Conservation (phyloP, 2,888 invertebrate genomes). For the Abrostola tripartita region DNA sequence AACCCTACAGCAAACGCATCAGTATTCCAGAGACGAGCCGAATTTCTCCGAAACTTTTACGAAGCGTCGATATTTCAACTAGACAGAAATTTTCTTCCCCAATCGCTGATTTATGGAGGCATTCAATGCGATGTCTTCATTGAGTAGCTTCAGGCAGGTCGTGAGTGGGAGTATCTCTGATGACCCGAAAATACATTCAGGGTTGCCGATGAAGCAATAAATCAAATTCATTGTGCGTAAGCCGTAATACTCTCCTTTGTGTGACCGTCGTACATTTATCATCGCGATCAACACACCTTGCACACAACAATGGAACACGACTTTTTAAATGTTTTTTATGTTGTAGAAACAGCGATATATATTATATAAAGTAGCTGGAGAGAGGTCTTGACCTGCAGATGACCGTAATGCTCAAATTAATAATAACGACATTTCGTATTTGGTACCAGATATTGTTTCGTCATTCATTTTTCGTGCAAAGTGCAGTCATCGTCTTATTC, state of each 20-base stretch:
- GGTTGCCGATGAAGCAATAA: slow-evolving; percentile 81
- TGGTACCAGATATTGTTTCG: too few relatives aligned
- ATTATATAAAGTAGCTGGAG: background rate
- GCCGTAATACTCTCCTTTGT: slow-evolving; percentile 75
- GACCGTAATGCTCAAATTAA: too few relatives aligned
- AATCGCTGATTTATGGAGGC: slow-evolving; percentile 78
- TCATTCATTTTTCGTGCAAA: too few relatives aligned
- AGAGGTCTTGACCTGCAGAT: background rate
- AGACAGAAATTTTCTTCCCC: slow-evolving; percentile 65
- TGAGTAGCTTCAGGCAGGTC: slow-evolving; percentile 80
- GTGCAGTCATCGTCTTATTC: too few relatives aligned
- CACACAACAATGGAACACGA: slow-evolving; percentile 56
- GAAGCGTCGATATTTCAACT: slow-evolving; percentile 72
- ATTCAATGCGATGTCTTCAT: slow-evolving; percentile 84
- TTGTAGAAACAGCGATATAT: slow-evolving; percentile 2
- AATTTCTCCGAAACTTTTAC: slow-evolving; percentile 56
- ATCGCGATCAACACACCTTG: slow-evolving; percentile 68
- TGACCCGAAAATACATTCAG: slow-evolving; percentile 79
- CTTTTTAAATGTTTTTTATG: slow-evolving; percentile 18
- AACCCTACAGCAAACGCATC: slow-evolving; percentile 48
- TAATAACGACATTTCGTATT: too few relatives aligned
- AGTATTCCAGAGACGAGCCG: slow-evolving; percentile 40
- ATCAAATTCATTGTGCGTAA: slow-evolving; percentile 81
- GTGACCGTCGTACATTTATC: slow-evolving; percentile 72
- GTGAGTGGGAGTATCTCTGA: slow-evolving; percentile 82